These are phyloP conservation scores for Drosophila nannoptera DNA, from an alignment of 1,140 invertebrate species.

Conservation along the genomic window DNA sequence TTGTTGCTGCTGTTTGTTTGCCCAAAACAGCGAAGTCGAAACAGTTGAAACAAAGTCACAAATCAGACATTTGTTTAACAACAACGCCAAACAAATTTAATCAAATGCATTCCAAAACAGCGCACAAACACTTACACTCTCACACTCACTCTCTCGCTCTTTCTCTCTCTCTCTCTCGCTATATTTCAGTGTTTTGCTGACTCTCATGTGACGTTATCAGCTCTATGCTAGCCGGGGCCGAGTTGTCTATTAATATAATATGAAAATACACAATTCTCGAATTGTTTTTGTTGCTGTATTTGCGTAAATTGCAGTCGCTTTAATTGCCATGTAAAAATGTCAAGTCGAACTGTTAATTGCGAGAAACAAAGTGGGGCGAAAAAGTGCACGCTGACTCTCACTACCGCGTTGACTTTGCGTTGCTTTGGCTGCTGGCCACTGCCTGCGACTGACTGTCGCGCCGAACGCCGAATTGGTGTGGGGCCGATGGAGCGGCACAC, in stretches of 20 bases:
- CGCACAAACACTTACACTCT: slow-evolving; percentile 12
- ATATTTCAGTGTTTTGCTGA: neutral
- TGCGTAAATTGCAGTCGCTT: slow-evolving; percentile 14
- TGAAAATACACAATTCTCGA: slow-evolving; percentile 15
- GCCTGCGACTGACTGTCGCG: slow-evolving; percentile 46
- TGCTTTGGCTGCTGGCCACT: slow-evolving; percentile 51
- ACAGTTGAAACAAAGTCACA: slow-evolving; percentile 35
- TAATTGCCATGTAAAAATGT: slow-evolving; percentile 45
- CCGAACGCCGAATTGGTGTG: slow-evolving; percentile 39
- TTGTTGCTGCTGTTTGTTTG: slow-evolving; percentile 19
- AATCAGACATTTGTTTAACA: slow-evolving; percentile 52
- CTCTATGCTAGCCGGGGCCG: slow-evolving; percentile 28
- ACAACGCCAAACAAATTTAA: slow-evolving; percentile 58
- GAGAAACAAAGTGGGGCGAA: slow-evolving; percentile 32
- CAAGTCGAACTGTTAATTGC: slow-evolving; percentile 40
- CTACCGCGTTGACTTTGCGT: slow-evolving; percentile 22
- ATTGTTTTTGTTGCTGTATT: slow-evolving; percentile 1
- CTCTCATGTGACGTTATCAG: slow-evolving; percentile 28
- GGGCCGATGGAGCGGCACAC: slow-evolving; percentile 44
- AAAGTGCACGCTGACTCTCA: slow-evolving; percentile 33
- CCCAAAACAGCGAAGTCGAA: slow-evolving; percentile 32
- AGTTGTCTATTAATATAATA: slow-evolving; percentile 31
- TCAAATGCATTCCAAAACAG: slow-evolving; percentile 56
- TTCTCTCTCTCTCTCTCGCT: neutral
- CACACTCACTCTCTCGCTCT: slow-evolving; percentile 9